These are phyloP conservation scores for Arrhamphus sclerolepis DNA, from an alignment of 2,797 vertebrate species.

Conservation along the genomic window DNA sequence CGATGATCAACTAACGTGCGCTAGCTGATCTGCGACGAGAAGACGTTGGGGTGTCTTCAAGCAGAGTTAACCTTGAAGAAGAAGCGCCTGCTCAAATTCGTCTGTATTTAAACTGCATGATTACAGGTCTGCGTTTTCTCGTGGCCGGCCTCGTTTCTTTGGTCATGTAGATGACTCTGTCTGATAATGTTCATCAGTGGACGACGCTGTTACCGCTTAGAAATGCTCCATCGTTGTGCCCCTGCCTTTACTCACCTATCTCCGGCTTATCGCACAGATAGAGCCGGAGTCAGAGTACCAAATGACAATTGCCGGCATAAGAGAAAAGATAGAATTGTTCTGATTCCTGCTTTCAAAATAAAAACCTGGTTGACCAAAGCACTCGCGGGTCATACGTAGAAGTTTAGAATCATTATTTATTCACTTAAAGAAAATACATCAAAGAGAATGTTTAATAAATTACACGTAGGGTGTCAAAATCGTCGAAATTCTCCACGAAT, in stretches of 20 bases:
- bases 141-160: conserved; percentile 49
- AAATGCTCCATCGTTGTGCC: conserved; percentile 60
- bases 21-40: conserved; percentile 48
- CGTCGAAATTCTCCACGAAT: rapidly evolving
- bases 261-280: conserved; percentile 60
- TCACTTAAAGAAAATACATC: rapidly evolving
- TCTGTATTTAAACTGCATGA: conserved; percentile 78
- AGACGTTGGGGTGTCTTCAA: conserved; percentile 63
- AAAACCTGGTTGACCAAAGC: not conserved
- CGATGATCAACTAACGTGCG: conserved; percentile 46
- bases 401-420: rapidly evolving
- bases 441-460: rapidly evolving
- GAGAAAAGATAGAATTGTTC: conserved; percentile 10
- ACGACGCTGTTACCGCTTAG: conserved; percentile 38
- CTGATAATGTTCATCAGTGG: conserved; percentile 49
- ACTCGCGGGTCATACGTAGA: rapidly evolving
- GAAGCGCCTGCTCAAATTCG: conserved; percentile 68
- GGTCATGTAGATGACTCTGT: conserved; percentile 61
- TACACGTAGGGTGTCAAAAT: rapidly evolving
- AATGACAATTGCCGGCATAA: not conserved
- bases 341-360: conserved; percentile 49
- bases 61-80: conserved; percentile 74
- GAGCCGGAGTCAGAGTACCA: conserved; percentile 31
- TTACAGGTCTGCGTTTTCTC: conserved; percentile 54
- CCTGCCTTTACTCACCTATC: conserved; percentile 47